Evolutionary conservation across 2,888 invertebrate species (phyloP), one percentile per base, ranked within the genome.

Genomic region (Campoplex nolae): DNA sequence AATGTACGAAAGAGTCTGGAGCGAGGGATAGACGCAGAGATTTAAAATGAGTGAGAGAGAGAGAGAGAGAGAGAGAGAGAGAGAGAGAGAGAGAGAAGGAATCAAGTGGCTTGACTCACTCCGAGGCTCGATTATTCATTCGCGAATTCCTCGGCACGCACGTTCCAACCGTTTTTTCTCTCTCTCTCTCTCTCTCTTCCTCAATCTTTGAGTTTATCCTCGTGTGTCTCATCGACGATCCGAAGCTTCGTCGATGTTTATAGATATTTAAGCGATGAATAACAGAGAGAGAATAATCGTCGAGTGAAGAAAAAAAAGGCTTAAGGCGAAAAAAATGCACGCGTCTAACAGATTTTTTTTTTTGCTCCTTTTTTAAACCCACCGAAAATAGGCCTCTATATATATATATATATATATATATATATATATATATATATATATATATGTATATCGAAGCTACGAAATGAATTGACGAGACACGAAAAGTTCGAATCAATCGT

Each of bases 111-210:
- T 81, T 87, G 84, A 86, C 89, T 91, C 91, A 92, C 89, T 90
- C 88, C 87, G 87, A 88, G 89, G 88, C 56, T 79, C 88, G 92
- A 92, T 92, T 92, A 91, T 92, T 92, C 91, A 91, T 92, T 92
- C 88, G 92, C 87, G 84, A 90, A 91, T 91, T 89, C 90, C 89
- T 92, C 76, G 85, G 73, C 84, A 82, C 85, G 87, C 71, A 75
- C 82, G 75, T 78, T 75, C 70, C 88, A 77, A 65, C 74, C 65
- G 42, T 51, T 62, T 16, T 54, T 35, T n/a, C n/a, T n/a, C n/a
- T n/a, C 71, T 48, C 58, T 62, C 81, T 56, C 48, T 68, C 76
- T 18, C 65, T 48, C 68, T 62, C 73, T 13, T 42, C 45, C 65
- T 54, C 62, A 51, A 38, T 70, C 76, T 13, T 32, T 32, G 51